These are phyloP conservation scores for Phylloscopus trochilus DNA, from an alignment of 2,113 vertebrate species.

Conservation along the genomic window DNA sequence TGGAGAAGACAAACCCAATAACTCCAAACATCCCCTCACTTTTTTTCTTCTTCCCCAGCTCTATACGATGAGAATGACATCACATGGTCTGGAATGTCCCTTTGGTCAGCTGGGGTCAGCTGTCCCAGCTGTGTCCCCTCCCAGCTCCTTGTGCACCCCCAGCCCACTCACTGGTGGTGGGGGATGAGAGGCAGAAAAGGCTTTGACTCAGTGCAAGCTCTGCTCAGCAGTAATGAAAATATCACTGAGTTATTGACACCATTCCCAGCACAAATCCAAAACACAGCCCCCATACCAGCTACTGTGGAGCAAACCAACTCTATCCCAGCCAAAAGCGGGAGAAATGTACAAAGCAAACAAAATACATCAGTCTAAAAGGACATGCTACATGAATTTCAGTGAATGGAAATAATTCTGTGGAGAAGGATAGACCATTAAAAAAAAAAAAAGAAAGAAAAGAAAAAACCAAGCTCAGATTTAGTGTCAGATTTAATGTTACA, in stretches of 20 bases:
- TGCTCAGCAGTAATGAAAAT: background rate
- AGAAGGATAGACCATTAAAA: background rate
- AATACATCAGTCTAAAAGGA: background rate
- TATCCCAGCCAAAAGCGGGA: background rate
- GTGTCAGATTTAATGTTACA: background rate
- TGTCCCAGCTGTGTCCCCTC: background rate
- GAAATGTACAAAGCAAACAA: background rate
- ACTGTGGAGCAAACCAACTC: background rate
- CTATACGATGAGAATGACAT: background rate
- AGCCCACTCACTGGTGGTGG: background rate
- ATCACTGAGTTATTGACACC: background rate
- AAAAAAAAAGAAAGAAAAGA: background rate
- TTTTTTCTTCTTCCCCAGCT: background rate
- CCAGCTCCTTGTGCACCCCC: too few relatives aligned
- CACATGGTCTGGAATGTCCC: background rate
- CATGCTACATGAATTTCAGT: background rate
- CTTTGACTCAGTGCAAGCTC: background rate
- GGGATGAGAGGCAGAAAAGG: background rate
- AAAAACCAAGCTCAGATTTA: background rate
- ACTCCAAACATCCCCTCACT: background rate
- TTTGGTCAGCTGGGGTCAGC: background rate
- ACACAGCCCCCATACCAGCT: rapidly evolving
- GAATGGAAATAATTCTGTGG: background rate
- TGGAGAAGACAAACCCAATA: background rate
- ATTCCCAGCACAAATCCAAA: background rate